These are phyloP conservation scores for Heliconius cydno DNA, from an alignment of 2,888 invertebrate genomes.

Conservation along the genomic window DNA sequence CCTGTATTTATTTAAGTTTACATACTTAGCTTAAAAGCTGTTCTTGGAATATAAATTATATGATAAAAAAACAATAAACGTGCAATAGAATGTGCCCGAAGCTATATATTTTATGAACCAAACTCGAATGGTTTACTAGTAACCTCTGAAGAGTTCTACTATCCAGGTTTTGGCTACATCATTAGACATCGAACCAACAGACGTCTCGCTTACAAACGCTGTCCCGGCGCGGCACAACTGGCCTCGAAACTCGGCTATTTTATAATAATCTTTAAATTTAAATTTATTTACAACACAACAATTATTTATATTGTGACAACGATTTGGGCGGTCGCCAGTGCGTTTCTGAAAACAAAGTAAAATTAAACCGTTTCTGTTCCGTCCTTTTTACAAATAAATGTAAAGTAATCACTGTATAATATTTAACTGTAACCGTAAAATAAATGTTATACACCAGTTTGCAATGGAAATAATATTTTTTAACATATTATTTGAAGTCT, in stretches of 20 bases:
- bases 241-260: background rate
- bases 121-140: too few relatives aligned
- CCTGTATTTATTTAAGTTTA: background rate
- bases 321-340: constrained; percentile 27
- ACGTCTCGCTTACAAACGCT: background rate
- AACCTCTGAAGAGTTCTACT: too few relatives aligned
- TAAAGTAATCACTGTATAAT: constrained; percentile 1
- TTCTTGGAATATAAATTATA: background rate
- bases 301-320: constrained; percentile 22
- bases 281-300: constrained; percentile 15
- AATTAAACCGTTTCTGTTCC: constrained; percentile 4
- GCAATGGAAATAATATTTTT: background rate
- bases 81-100: too few relatives aligned
- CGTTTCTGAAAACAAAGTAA: constrained; percentile 19
- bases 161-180: too few relatives aligned
- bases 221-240: too few relatives aligned
- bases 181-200: too few relatives aligned
- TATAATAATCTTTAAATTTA: constrained; percentile 19
- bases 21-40: background rate
- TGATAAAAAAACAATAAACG: background rate
- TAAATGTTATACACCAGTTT: background rate
- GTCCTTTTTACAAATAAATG: constrained; percentile 13
- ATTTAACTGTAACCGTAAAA: background rate
- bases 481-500: too few relatives aligned
- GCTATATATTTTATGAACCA: too few relatives aligned